Percentiles rank a stretch among this genome's conserved stretches.
Conservation (phyloP, 2,797 vertebrate genomes). For the Mustela erminea region DNA sequence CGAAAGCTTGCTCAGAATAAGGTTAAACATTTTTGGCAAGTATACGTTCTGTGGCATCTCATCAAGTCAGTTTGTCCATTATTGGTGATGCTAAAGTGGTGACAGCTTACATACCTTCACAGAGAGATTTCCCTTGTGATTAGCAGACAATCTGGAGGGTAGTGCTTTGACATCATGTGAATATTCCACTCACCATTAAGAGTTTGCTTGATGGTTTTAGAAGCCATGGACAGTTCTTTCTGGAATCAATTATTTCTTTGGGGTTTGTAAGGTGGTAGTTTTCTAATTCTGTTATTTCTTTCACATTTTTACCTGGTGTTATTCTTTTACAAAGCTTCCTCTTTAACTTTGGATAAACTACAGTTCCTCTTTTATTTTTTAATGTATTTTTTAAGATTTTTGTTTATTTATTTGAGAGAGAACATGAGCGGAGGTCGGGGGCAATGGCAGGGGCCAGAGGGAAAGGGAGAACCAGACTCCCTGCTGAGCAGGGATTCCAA, state of each 20-base stretch:
- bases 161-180: neutral
- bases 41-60: neutral
- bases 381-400: neutral
- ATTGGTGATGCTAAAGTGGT: neutral
- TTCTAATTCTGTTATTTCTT: slow-evolving; percentile 36
- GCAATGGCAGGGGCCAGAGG: neutral
- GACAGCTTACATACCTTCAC: neutral
- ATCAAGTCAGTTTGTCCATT: neutral
- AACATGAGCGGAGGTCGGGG: neutral
- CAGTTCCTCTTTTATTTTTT: neutral
- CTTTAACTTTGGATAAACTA: neutral
- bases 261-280: slow-evolving; percentile 17
- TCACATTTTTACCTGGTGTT: neutral
- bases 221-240: neutral
- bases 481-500: neutral
- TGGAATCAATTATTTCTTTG: slow-evolving; percentile 39
- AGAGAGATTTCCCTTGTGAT: slow-evolving; percentile 21
- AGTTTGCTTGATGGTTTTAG: slow-evolving; percentile 35
- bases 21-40: neutral
- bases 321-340: neutral
- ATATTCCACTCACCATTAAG: slow-evolving; percentile 20
- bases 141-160: neutral
- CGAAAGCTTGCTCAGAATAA: neutral
- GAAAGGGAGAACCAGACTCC: neutral
- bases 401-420: neutral